Evolutionary conservation across 2,113 vertebrate species (phyloP).

Genomic region (Pangasianodon hypophthalmus): DNA sequence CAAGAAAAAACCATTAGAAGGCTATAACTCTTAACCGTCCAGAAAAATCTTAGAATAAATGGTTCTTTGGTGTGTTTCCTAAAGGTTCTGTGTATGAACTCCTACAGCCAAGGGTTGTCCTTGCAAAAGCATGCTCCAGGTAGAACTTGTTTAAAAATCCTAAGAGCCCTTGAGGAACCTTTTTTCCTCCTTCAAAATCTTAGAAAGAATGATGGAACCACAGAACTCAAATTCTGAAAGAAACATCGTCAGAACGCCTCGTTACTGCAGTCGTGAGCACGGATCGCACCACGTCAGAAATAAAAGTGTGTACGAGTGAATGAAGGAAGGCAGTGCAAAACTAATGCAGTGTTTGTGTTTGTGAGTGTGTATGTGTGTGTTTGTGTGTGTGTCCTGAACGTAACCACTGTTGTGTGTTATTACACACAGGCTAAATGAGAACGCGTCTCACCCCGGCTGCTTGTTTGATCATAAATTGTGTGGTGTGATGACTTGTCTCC

Average conservation of each 20-base stretch:
- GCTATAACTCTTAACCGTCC: too few species aligned
- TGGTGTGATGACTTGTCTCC: conserved; percentile 91
- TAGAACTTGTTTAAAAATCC: background rate
- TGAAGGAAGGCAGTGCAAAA: conserved; percentile 73
- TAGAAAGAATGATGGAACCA: background rate
- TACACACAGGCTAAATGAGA: conserved; percentile 87
- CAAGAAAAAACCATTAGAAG: background rate
- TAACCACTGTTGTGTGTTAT: conserved; percentile 85
- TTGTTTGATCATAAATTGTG: conserved; percentile 98
- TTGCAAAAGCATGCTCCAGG: background rate
- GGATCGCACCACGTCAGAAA: conserved; percentile 69
- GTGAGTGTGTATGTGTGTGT: conserved; percentile 34
- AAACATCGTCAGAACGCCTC: background rate
- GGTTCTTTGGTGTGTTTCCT: too few species aligned
- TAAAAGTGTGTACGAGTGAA: conserved; percentile 77
- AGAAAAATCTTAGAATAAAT: too few species aligned
- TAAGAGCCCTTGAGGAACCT: background rate
- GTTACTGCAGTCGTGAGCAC: background rate
- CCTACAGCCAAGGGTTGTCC: background rate
- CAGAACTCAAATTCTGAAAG: background rate
- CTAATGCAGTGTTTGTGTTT: conserved; percentile 72
- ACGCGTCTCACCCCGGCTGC: conserved; percentile 83
- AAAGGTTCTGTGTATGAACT: background rate
- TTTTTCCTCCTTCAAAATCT: background rate
- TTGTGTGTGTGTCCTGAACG: conserved; percentile 43